A percentile compares a stretch with the other conserved stretches of the same genome.
Evolutionary conservation across 2,888 invertebrate species (phyloP).

Genomic region (Lithodes maja): DNA sequence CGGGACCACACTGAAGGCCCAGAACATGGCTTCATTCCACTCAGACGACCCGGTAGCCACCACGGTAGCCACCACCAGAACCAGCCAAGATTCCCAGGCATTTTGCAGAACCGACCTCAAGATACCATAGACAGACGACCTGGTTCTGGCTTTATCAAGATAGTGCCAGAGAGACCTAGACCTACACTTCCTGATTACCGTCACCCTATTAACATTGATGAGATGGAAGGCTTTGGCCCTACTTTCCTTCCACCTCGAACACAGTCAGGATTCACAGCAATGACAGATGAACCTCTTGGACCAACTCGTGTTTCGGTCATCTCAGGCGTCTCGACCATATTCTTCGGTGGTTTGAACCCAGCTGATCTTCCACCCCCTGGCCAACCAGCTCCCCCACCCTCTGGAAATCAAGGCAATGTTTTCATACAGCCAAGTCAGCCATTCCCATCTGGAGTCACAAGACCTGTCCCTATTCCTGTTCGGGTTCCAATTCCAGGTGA

Average conservation of each 20-base stretch:
- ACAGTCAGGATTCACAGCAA: slow-evolving; percentile 68
- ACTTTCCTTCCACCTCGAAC: slow-evolving; percentile 67
- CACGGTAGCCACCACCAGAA: not conserved
- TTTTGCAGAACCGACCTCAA: not conserved
- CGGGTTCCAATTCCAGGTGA: slow-evolving; percentile 39
- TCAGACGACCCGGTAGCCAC: slow-evolving; percentile 37
- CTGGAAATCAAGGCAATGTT: slow-evolving; percentile 6
- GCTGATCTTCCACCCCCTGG: slow-evolving; percentile 67
- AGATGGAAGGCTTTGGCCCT: slow-evolving; percentile 57
- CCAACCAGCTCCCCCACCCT: slow-evolving; percentile 46
- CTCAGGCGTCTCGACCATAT: slow-evolving; percentile 67
- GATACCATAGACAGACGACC: not conserved
- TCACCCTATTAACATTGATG: slow-evolving; percentile 22
- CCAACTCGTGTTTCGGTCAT: slow-evolving; percentile 68
- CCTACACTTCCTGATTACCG: slow-evolving; percentile 25
- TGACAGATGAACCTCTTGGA: slow-evolving; percentile 50
- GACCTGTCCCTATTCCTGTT: slow-evolving; percentile 47
- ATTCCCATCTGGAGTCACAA: slow-evolving; percentile 14
- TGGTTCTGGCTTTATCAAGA: slow-evolving; percentile 45
- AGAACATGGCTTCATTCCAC: slow-evolving; percentile 67
- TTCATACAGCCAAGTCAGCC: slow-evolving; percentile 39
- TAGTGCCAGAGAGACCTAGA: slow-evolving; percentile 40
- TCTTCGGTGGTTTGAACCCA: slow-evolving; percentile 62
- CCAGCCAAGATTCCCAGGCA: slow-evolving; percentile 41
- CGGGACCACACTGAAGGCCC: slow-evolving; percentile 52